phyloP scores from a whole-genome alignment of 1,140 invertebrate genomes.

The Teleogryllus occipitalis region DNA sequence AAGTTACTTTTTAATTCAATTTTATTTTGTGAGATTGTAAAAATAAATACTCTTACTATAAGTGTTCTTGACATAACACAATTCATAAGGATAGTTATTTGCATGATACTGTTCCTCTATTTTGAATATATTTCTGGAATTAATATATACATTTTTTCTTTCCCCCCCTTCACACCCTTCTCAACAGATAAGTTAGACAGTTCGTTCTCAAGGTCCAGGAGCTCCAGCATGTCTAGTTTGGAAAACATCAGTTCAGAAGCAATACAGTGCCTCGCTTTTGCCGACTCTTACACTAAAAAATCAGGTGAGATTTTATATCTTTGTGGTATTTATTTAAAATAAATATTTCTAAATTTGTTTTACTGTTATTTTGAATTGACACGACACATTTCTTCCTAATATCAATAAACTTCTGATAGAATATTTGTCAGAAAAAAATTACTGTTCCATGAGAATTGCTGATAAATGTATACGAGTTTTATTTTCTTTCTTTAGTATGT shows the following conservation, averaged over 20 bases:
- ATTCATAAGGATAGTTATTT: too few relatives aligned
- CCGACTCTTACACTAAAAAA: constrained; percentile 91
- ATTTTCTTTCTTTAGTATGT: too few relatives aligned
- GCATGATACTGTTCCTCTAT: too few relatives aligned
- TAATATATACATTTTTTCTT: neutral
- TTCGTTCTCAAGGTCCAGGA: constrained; percentile 89
- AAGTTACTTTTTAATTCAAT: too few relatives aligned
- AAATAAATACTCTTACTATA: too few relatives aligned
- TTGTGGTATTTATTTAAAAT: neutral
- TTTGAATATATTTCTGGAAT: too few relatives aligned
- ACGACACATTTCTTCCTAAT: neutral
- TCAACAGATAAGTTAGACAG: constrained; percentile 87
- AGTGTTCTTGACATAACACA: too few relatives aligned
- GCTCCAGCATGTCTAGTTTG: constrained; percentile 93
- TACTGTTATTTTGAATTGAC: neutral
- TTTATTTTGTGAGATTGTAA: too few relatives aligned
- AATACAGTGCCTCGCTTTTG: constrained; percentile 91
- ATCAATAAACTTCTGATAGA: too few relatives aligned
- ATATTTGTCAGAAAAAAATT: too few relatives aligned
- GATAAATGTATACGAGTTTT: too few relatives aligned
- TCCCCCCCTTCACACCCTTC: constrained; percentile 14
- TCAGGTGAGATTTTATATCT: constrained; percentile 52
- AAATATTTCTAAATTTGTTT: neutral
- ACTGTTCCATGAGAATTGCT: too few relatives aligned
- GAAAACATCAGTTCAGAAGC: constrained; percentile 94